Conservation (phyloP, 2,113 vertebrate genomes). For the Cyanocitta stelleri region DNA sequence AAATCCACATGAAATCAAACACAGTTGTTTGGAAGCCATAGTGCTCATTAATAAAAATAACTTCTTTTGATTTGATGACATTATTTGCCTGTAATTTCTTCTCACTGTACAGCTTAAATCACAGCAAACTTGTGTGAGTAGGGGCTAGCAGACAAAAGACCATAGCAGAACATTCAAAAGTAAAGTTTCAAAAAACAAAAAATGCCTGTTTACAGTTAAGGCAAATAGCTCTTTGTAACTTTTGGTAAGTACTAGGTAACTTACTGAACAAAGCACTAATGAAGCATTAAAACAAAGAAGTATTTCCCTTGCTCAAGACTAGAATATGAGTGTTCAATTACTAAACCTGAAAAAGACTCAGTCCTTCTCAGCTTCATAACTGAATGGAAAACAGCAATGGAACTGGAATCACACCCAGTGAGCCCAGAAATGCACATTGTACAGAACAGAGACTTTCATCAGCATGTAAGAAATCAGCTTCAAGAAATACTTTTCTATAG, state of each 20-base stretch:
- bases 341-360: not conserved
- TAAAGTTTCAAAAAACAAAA: not conserved
- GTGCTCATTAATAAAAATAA: not conserved
- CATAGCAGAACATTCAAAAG: not conserved
- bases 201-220: not conserved
- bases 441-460: fast-evolving
- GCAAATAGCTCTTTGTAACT: not conserved
- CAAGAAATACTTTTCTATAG: not conserved
- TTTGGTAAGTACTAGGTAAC: not conserved
- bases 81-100: not conserved
- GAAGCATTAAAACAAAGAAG: not conserved
- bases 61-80: not conserved
- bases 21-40: not conserved
- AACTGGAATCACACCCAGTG: not conserved
- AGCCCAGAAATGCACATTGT: not conserved
- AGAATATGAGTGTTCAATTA: not conserved
- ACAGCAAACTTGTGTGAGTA: not conserved
- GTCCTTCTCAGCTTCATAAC: not conserved
- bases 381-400: not conserved
- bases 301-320: not conserved
- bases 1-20: not conserved
- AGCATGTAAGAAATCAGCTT: not conserved
- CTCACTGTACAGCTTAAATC: not conserved
- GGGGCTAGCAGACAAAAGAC: not conserved
- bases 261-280: not conserved